Conservation (phyloP, 2,888 invertebrate species). For the Odontocolon sp. region DNA sequence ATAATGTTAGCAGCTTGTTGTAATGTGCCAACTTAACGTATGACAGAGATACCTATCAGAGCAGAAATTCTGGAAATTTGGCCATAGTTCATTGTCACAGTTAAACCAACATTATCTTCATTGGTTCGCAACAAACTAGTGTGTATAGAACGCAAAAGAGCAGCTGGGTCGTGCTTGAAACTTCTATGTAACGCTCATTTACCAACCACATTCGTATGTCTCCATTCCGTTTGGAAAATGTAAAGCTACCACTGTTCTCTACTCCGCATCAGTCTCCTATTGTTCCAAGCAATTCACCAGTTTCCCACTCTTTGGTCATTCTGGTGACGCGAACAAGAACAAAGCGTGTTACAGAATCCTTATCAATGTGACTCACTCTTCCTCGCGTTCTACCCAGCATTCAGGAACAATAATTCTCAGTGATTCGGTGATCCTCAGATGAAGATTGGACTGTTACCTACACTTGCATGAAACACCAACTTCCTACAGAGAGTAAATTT, state of each 20-base stretch:
- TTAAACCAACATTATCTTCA: conserved; percentile 33
- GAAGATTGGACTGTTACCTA: too few species aligned
- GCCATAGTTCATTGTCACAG: too few species aligned
- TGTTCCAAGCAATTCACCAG: conserved; percentile 29
- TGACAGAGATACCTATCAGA: too few species aligned
- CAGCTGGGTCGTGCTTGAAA: conserved; percentile 27
- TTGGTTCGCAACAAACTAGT: conserved; percentile 1
- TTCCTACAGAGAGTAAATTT: too few species aligned
- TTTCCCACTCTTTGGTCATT: conserved; percentile 6
- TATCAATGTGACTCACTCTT: conserved; percentile 29
- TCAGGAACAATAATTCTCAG: conserved; percentile 21
- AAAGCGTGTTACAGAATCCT: conserved; percentile 52
- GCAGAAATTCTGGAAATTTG: too few species aligned
- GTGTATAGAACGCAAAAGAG: neutral
- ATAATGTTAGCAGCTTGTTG: too few species aligned
- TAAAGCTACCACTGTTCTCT: conserved; percentile 17
- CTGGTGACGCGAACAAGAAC: conserved; percentile 43
- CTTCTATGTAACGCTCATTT: conserved; percentile 15
- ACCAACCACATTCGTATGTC: too few species aligned
- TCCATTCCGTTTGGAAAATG: neutral
- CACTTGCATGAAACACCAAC: too few species aligned
- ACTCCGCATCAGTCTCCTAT: conserved; percentile 37
- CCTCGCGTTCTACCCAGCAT: neutral
- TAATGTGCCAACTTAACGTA: too few species aligned
- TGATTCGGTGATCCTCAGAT: conserved; percentile 18